Percentiles rank a stretch among this genome's conserved stretches.
These are phyloP conservation scores for Mixornis gularis DNA, from an alignment of 2,113 vertebrate species.

Conservation along the genomic window DNA sequence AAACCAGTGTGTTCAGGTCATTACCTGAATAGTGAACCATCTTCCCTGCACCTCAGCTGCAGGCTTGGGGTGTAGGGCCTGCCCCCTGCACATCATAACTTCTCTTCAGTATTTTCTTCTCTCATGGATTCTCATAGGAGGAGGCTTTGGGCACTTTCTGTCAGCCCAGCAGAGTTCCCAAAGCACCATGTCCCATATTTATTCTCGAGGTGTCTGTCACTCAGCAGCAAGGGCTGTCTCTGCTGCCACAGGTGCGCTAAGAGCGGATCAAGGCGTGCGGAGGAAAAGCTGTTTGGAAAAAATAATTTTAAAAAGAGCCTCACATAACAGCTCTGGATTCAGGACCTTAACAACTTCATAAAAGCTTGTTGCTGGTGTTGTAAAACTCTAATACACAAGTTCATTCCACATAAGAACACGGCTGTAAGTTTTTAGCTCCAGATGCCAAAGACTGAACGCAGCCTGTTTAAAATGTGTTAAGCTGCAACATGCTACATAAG, in stretches of 20 bases:
- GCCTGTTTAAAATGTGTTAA: constrained; percentile 57
- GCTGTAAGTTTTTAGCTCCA: constrained; percentile 48
- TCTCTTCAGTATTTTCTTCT: neutral
- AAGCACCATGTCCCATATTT: neutral
- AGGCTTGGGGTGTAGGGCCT: neutral
- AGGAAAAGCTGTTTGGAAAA: neutral
- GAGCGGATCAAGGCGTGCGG: neutral
- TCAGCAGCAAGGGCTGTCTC: neutral
- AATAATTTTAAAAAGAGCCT: neutral
- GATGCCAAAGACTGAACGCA: constrained; percentile 32
- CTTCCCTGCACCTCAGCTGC: neutral
- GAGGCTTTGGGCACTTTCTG: neutral
- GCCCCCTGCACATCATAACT: neutral
- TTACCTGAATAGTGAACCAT: neutral
- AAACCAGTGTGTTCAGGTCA: neutral
- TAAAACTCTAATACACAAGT: constrained; percentile 56
- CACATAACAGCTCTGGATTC: constrained; percentile 22
- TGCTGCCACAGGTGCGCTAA: neutral
- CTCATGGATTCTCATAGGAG: neutral
- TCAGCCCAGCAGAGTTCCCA: neutral
- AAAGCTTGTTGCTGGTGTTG: constrained; percentile 54
- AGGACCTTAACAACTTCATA: constrained; percentile 48
- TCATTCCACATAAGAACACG: constrained; percentile 35
- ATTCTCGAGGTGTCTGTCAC: neutral
- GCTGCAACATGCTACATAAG: constrained; percentile 23